Conservation (phyloP, 2,797 vertebrate genomes). For the Falco naumanni region DNA sequence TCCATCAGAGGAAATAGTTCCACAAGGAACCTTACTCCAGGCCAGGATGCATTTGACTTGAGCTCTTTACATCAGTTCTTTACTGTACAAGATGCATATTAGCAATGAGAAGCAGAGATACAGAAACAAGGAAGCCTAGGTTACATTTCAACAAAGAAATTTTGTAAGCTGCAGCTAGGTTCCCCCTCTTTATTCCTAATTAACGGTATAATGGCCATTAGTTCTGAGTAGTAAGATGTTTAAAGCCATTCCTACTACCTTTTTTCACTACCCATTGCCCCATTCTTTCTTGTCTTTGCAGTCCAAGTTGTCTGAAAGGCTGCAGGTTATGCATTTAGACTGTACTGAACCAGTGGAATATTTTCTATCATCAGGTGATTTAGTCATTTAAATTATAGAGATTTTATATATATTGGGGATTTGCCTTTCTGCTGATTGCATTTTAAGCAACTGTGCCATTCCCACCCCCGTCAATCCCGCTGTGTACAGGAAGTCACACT, state of each 20-base stretch:
- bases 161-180: background rate
- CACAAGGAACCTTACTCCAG: background rate
- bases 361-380: background rate
- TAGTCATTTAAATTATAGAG: background rate
- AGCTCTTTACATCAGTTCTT: background rate
- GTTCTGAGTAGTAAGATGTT: background rate
- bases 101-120: background rate
- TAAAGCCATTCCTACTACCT: background rate
- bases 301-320: background rate
- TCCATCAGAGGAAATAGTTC: background rate
- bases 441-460: background rate
- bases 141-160: background rate
- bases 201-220: background rate
- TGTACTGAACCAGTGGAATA: background rate
- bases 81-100: background rate
- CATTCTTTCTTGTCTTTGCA: background rate
- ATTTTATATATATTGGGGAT: background rate
- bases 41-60: background rate
- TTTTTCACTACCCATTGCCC: background rate
- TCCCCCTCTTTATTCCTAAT: background rate
- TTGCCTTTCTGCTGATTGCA: background rate
- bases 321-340: background rate
- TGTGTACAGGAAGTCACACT: slow-evolving; percentile 34
- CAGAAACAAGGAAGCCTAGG: background rate
- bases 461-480: background rate